A percentile compares a stretch with the other conserved stretches of the same genome.
Conservation (phyloP, 1,140 invertebrate genomes). For the Cyclina sinensis region DNA sequence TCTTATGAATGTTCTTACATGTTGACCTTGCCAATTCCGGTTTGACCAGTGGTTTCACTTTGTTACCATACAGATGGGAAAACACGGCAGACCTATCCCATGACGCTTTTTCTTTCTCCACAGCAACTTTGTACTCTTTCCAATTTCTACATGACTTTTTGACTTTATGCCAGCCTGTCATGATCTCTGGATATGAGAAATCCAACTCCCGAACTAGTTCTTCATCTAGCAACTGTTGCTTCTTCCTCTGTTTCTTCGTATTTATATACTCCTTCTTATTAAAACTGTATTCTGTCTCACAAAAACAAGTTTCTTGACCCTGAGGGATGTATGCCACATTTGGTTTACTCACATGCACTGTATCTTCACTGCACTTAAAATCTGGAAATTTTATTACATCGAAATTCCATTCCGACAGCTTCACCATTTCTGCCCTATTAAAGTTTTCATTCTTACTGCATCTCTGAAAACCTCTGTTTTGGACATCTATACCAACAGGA, state of each 20-base stretch:
- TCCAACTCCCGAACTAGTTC: constrained; percentile 3
- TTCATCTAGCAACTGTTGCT: neutral
- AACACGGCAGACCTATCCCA: neutral
- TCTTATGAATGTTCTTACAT: constrained; percentile 13
- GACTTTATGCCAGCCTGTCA: constrained; percentile 16
- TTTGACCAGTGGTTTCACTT: constrained; percentile 48
- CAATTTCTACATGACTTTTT: constrained; percentile 34
- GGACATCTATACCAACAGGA: neutral
- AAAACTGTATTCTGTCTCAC: constrained; percentile 14
- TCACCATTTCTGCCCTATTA: neutral
- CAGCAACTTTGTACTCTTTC: constrained; percentile 42
- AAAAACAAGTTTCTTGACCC: neutral
- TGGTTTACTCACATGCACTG: neutral
- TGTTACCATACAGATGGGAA: constrained; percentile 35
- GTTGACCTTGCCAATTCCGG: constrained; percentile 50
- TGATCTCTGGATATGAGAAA: constrained; percentile 49
- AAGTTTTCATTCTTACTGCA: neutral
- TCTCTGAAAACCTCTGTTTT: neutral
- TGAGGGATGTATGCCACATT: constrained; percentile 12
- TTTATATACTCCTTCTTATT: constrained; percentile 40
- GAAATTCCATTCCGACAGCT: constrained; percentile 73
- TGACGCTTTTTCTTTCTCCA: neutral
- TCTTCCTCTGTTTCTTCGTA: constrained; percentile 50
- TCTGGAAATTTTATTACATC: constrained; percentile 73
- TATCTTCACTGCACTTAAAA: constrained; percentile 64